Evolutionary conservation across 2,888 invertebrate genomes (phyloP), one percentile per base, ranked within the genome.

Genomic region (Pristionchus mayeri): DNA sequence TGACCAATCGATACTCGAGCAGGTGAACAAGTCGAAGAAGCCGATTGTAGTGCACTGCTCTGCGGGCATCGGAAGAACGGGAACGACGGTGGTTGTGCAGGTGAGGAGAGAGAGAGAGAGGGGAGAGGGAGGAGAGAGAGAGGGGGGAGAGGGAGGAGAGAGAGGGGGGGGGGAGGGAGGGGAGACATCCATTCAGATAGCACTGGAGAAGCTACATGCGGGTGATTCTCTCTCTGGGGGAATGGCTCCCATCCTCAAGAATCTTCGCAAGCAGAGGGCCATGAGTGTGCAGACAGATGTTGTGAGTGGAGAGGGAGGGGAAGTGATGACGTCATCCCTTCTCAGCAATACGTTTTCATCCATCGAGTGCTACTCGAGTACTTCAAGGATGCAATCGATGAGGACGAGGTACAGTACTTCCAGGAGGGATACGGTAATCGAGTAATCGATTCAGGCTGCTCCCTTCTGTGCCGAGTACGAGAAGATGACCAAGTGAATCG

Each of bases 291-390:
- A 60, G 60, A 60, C 60, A 24, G 60, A 60, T 60, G 16, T 18
- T 21, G 60, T 60, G 24, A 60, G 48, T 48, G 9, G 48, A 9
- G 48, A 11, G 16, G 48, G 9, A 16, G n/a, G n/a, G n/a, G n/a
- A n/a, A n/a, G n/a, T 24, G n/a, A 21, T 60, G 60, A n/a, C 24
- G 24, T n/a, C 6, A 60, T n/a, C 24, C n/a, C 60, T 21, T 60
- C n/a, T 21, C 24, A 60, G 63, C 88, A 88, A 76, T 88, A 86
- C 78, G 50, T 88, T 21, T 88, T 87, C 85, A 86, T 88, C 9
- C 86, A 88, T 44, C 85, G 87, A 4, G 84, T 83, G 13, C 84
- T 88, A 6, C 85, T 88, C 67, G 85, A 88, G 60, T 85, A 86
- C 24, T 88, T 88, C 81, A 84, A 87, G 50, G 84, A 85, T 76